A percentile compares a stretch with the other conserved stretches of the same genome.
These are phyloP conservation scores for Amia ocellicauda DNA, from an alignment of 2,113 vertebrate species.

Conservation along the genomic window DNA sequence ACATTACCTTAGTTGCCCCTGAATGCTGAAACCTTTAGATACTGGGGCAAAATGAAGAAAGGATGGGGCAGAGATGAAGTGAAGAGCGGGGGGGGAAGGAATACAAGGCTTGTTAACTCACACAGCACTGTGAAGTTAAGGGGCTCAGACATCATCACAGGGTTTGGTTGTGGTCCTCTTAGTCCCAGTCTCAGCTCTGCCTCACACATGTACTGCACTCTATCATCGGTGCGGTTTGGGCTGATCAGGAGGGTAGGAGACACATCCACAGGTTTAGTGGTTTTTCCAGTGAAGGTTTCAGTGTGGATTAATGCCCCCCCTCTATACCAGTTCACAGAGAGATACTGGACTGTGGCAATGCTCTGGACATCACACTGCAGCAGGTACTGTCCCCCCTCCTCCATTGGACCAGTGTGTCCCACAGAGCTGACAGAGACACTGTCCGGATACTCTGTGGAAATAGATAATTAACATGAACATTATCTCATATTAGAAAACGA, in stretches of 20 bases:
- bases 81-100: no score
- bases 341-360: no score
- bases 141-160: constrained; percentile 18
- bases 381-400: no score
- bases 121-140: constrained; percentile 33
- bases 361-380: no score
- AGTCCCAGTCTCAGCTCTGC: constrained; percentile 41
- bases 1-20: no score
- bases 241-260: neutral
- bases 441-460: constrained; percentile 50
- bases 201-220: constrained; percentile 33
- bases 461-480: neutral
- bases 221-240: neutral
- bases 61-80: no score
- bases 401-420: neutral
- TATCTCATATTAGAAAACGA: no score
- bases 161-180: constrained; percentile 7
- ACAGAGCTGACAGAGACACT: constrained; percentile 32
- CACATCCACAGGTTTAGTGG: neutral
- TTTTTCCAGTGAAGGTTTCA: neutral
- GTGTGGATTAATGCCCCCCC: neutral
- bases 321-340: no score
- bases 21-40: no score
- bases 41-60: no score
- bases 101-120: no score